phyloP scores from a whole-genome alignment of 2,888 invertebrate genomes.

The Phytoseiulus persimilis region DNA sequence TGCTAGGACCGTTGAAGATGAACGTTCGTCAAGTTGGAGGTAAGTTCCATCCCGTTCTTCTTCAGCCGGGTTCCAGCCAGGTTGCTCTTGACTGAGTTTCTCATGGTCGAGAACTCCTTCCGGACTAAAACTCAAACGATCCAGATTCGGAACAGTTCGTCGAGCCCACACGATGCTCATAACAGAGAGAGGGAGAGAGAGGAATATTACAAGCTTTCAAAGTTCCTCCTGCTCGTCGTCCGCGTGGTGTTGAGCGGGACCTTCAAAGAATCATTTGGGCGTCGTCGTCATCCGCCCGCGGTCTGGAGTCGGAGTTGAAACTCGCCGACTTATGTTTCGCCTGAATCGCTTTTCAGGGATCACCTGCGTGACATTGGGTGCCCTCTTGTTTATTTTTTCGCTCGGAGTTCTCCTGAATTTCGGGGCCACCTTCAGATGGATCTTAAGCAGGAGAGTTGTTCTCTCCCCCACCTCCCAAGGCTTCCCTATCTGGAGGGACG shows the following conservation, averaged over 20 bases:
- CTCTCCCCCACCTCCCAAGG: background rate
- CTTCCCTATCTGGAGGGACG: constrained; percentile 16
- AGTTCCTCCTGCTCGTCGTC: too few species aligned
- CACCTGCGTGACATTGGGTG: background rate
- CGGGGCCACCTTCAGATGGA: background rate
- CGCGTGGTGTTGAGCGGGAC: too few species aligned
- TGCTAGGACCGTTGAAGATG: background rate
- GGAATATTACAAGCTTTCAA: too few species aligned
- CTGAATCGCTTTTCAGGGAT: background rate
- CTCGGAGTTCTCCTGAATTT: background rate
- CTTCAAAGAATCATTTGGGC: too few species aligned
- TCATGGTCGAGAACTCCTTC: too few species aligned
- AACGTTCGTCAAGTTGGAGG: background rate
- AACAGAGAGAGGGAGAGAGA: too few species aligned
- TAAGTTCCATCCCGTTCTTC: too few species aligned
- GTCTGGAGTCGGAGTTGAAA: too few species aligned
- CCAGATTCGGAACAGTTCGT: background rate
- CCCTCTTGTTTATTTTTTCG: background rate
- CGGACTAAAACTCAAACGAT: too few species aligned
- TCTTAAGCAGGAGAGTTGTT: constrained; percentile 8
- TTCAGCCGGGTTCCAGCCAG: background rate
- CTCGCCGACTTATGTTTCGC: background rate
- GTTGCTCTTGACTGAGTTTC: too few species aligned
- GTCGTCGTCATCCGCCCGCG: too few species aligned
- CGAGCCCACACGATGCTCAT: background rate